Conservation (phyloP, 2,113 vertebrate species). For the Lathamus discolor region DNA sequence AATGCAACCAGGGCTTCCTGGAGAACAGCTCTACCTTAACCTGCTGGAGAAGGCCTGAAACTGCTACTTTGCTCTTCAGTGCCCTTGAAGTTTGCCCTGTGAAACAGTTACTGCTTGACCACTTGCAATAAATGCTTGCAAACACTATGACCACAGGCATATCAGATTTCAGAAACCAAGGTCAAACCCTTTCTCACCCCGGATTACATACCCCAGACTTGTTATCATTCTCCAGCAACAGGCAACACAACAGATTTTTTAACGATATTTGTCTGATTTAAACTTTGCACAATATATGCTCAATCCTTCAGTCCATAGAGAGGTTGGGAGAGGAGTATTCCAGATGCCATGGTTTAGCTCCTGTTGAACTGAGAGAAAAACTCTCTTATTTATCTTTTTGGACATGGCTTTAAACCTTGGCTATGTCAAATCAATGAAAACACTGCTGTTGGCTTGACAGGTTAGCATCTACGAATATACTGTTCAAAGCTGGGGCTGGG, state of each 20-base stretch:
- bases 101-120: not conserved
- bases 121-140: not conserved
- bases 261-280: not conserved
- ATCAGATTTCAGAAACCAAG: not conserved
- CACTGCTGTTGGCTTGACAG: not conserved
- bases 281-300: not conserved
- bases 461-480: not conserved
- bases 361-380: not conserved
- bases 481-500: not conserved
- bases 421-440: conserved; percentile 13
- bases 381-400: not conserved
- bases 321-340: not conserved
- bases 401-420: not conserved
- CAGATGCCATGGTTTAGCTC: not conserved
- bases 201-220: not conserved
- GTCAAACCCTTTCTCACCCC: not conserved
- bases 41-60: not conserved
- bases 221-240: not conserved
- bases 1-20: not conserved
- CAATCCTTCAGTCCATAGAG: not conserved
- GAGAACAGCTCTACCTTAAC: not conserved
- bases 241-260: not conserved
- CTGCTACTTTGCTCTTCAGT: not conserved
- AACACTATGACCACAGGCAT: not conserved
- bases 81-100: not conserved